Conservation (phyloP, 2,888 invertebrate genomes). For the Empis stercorea region DNA sequence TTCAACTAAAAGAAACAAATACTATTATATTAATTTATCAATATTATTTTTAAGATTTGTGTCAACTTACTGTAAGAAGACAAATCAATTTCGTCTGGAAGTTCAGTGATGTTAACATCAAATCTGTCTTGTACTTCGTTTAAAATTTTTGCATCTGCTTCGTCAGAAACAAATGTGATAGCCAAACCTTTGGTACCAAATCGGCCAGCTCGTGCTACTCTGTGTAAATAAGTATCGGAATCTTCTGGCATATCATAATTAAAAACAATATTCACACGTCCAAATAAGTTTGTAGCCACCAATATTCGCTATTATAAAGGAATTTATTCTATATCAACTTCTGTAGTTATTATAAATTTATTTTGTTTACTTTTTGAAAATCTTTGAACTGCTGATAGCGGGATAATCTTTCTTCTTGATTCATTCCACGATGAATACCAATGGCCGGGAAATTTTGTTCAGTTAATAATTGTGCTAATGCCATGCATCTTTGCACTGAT, state of each 20-base stretch:
- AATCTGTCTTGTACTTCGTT: slow-evolving; percentile 99
- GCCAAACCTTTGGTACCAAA: slow-evolving; percentile 99
- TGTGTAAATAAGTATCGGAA: slow-evolving; percentile 95
- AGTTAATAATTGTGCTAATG: slow-evolving; percentile 81
- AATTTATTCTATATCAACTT: neutral
- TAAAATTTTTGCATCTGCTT: slow-evolving; percentile 91
- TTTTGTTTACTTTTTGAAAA: slow-evolving; percentile 81
- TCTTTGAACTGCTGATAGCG: slow-evolving; percentile 99
- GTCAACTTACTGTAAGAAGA: slow-evolving; percentile 76
- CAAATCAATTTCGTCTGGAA: slow-evolving; percentile 97
- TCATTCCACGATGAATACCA: slow-evolving; percentile 96
- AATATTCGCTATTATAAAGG: slow-evolving; percentile 62
- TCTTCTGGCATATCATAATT: slow-evolving; percentile 99
- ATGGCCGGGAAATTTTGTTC: slow-evolving; percentile 99
- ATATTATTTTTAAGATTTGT: neutral
- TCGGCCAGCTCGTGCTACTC: slow-evolving; percentile 95
- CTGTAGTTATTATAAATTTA: neutral
- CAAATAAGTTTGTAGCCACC: slow-evolving; percentile 97
- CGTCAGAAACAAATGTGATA: slow-evolving; percentile 97
- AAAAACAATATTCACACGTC: slow-evolving; percentile 99
- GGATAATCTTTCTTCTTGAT: slow-evolving; percentile 88
- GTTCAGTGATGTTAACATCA: slow-evolving; percentile 95
- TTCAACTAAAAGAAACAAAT: slow-evolving; percentile 21
- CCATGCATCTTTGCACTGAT: slow-evolving; percentile 96
- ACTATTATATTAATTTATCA: slow-evolving; percentile 9